These are phyloP conservation scores for Bolinopsis microptera DNA, from an alignment of 37 sponge, comb jelly and placozoan species.

Conservation along the genomic window DNA sequence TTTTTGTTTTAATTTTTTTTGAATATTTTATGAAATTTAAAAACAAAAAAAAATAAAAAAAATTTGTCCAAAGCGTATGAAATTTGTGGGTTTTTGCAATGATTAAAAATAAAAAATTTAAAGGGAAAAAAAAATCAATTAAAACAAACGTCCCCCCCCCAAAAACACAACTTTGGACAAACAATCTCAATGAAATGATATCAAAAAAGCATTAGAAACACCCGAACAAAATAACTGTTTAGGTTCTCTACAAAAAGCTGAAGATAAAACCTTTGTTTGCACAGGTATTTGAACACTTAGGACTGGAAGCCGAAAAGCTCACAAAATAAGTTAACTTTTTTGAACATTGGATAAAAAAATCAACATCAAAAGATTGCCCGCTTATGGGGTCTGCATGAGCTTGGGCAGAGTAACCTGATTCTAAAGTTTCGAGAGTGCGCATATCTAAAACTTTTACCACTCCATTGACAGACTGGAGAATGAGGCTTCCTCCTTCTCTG, in stretches of 20 bases:
- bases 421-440: background rate
- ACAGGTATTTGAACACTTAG: background rate
- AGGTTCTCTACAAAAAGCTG: background rate
- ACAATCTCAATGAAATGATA: background rate
- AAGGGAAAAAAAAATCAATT: too few relatives aligned
- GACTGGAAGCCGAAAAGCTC: background rate
- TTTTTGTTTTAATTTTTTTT: too few relatives aligned
- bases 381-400: background rate
- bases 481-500: background rate
- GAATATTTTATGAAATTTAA: too few relatives aligned
- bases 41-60: too few relatives aligned
- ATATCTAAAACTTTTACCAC: background rate
- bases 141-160: too few relatives aligned
- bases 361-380: background rate
- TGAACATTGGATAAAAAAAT: background rate
- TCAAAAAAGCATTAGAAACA: background rate
- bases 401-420: background rate
- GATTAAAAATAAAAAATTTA: too few relatives aligned
- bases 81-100: too few relatives aligned
- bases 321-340: background rate
- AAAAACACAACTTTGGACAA: too few relatives aligned
- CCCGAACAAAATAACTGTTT: background rate
- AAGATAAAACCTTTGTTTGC: background rate
- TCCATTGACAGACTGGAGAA: slow-evolving; percentile 38
- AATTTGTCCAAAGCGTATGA: too few relatives aligned